Evolutionary conservation across 2,888 invertebrate species (phyloP), one percentile per base, ranked within the genome.

Genomic region (Acrobasis suavella): DNA sequence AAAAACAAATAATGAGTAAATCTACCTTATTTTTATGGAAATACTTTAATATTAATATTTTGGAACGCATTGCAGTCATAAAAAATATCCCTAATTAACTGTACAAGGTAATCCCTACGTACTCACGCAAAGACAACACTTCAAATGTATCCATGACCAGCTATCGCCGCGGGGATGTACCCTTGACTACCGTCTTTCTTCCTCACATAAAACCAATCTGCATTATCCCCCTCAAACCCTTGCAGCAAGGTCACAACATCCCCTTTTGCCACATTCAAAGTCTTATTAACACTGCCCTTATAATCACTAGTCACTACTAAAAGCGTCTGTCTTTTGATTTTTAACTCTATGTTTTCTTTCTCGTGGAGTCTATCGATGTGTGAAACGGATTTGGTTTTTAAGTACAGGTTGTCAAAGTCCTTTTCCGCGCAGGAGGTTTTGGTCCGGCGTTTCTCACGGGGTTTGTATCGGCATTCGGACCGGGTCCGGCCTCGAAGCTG

Each of bases 161-260:
- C 96, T 16, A 96, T 94, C 56, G 93, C 94, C 9, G 96, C 95
- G 0, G 96, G 96, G 72, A 96, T 96, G 73, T 95, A 96, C 51
- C 96, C 96, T 75, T 95, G 95, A 66, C 86, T 91, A 0, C 96
- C 96, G 71, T 95, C 95, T 67, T 94, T 93, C 70, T 95, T 95
- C 76, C 93, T 92, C 51, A 96, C 95, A 86, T 95, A 96, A 83
- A 96, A 96, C 96, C 96, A 96, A 64, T 96, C 96, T 0, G 93
- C 92, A 67, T 93, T 93, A 72, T 93, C 93, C n/a, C 84, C 78
- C 64, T 89, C 88, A 12, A 73, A 73, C n/a, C 85, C 85, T 78
- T 92, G 83, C 58, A 96, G 89, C 67, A 96, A 85, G 50, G 94
- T 94, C 0, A 96, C 96, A 8, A 96, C 96, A 73, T 96, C 96